Base-by-base conservation (phyloP, 2,797 vertebrate species). In the Psittacula echo region DNA sequence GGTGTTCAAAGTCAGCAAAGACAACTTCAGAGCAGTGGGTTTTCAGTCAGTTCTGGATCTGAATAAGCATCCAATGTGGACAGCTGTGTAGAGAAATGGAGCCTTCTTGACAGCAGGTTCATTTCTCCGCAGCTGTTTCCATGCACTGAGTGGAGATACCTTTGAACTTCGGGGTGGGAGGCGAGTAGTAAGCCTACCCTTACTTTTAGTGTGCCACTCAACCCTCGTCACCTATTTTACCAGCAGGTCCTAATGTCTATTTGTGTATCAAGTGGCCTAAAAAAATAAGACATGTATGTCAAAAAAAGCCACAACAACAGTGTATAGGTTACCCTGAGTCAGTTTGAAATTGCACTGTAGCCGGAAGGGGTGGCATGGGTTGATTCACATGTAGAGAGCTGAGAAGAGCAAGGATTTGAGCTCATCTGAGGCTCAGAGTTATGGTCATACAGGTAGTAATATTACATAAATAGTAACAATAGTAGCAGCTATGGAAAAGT, bases 321-420 rank as follows among this genome's bases (percentile, higher is more conserved):
- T n/a, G 8, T 42, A 81, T 44, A 18, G 21, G 26, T 53, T 81
- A 18, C 58, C n/a, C 9, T 8, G 14, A 54, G 21, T 37, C 29
- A 21, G 34, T 62, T 39, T 54, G 47, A 47, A 82, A n/a, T 64
- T 1, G 6, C 15, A 2, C 7, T 9, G 24, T 64, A 11, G 20
- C 22, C 27, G 7, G 0, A 0, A 13, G 27, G 47, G 21, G 13
- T 23, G 20, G 8, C 0, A 0, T 23, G 51, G 17, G 13, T 66
- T 20, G 47, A 24, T 48, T 48, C 18, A 5, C 5, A 23, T 13
- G 0, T 23, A 32, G 14, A 27, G 30, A 56, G 22, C 27, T 7
- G 13, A n/a, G 48, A 15, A 51, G 29, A 44, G 34, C 47, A 22
- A 37, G 8, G 30, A 15, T 44, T 24, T 16, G 19, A 76, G 50